These are phyloP conservation scores for Centropyge bicolor DNA, from an alignment of 2,797 vertebrate genomes.

Conservation along the genomic window DNA sequence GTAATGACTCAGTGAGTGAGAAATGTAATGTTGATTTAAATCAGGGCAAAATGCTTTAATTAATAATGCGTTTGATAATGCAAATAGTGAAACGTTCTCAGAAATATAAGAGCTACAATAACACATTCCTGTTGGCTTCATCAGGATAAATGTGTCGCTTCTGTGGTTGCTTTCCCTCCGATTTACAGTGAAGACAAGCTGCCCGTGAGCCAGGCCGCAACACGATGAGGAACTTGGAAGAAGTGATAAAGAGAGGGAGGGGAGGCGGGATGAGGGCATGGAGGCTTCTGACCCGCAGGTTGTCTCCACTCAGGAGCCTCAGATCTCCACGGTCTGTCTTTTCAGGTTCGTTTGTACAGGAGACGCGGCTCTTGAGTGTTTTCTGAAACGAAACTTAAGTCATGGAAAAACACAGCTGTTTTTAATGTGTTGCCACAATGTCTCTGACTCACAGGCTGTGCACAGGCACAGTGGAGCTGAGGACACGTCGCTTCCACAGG, in stretches of 20 bases:
- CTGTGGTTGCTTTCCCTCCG: conserved; percentile 26
- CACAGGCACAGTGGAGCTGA: conserved; percentile 5
- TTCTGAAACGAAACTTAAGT: conserved; percentile 38
- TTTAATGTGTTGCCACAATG: conserved; percentile 49
- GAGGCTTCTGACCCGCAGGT: conserved; percentile 33
- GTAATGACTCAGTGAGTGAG: conserved; percentile 1
- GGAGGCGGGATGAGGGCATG: conserved; percentile 1
- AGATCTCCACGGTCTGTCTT: conserved; percentile 19
- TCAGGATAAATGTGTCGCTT: conserved; percentile 27
- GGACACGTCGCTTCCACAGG: conserved; percentile 13
- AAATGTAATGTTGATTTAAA: conserved; percentile 6
- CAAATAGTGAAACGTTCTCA: conserved; percentile 17
- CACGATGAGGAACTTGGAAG: conserved; percentile 1
- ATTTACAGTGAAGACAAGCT: conserved; percentile 37
- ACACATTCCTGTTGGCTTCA: conserved; percentile 20
- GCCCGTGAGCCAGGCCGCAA: background rate
- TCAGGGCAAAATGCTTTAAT: conserved; percentile 14
- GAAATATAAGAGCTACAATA: background rate
- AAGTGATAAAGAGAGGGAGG: conserved; percentile 3
- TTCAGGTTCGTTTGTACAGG: conserved; percentile 38
- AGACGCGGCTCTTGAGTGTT: conserved; percentile 20
- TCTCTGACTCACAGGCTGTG: conserved; percentile 41
- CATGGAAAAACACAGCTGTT: conserved; percentile 66
- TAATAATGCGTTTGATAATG: background rate
- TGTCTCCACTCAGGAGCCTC: conserved; percentile 17